Evolutionary conservation across 2,113 vertebrate genomes (phyloP).

Genomic region (Sphyrna mokarran): DNA sequence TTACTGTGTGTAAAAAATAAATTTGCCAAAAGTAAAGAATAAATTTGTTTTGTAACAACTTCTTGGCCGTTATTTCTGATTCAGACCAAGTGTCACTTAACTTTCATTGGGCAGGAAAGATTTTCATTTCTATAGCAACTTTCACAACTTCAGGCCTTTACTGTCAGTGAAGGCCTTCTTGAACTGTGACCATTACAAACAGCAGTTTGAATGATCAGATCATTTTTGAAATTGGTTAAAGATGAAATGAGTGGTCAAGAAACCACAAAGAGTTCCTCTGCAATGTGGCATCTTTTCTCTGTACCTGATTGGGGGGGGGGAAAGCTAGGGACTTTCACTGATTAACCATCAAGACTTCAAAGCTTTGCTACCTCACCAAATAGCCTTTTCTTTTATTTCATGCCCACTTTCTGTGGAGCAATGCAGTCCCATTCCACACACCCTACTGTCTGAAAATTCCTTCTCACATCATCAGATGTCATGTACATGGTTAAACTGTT

Average conservation of each 20-base stretch:
- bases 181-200: neutral
- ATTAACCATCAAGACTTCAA: fast-evolving
- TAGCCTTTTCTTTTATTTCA: too few species aligned
- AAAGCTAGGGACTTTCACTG: neutral
- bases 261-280: neutral
- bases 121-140: neutral
- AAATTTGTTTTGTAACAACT: slow-evolving; percentile 35
- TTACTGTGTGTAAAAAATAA: neutral
- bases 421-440: too few species aligned
- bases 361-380: neutral
- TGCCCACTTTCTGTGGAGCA: too few species aligned
- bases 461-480: neutral
- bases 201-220: neutral
- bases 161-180: neutral
- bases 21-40: neutral
- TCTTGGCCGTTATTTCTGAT: neutral
- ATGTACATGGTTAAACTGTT: too few species aligned
- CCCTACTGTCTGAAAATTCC: too few species aligned
- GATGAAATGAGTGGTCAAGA: neutral
- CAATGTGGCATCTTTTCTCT: neutral
- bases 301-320: neutral
- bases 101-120: neutral
- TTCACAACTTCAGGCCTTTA: neutral
- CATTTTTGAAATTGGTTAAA: neutral
- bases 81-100: neutral